phyloP scores from a whole-genome alignment of 2,888 invertebrate species.

The Hypena proboscidalis region DNA sequence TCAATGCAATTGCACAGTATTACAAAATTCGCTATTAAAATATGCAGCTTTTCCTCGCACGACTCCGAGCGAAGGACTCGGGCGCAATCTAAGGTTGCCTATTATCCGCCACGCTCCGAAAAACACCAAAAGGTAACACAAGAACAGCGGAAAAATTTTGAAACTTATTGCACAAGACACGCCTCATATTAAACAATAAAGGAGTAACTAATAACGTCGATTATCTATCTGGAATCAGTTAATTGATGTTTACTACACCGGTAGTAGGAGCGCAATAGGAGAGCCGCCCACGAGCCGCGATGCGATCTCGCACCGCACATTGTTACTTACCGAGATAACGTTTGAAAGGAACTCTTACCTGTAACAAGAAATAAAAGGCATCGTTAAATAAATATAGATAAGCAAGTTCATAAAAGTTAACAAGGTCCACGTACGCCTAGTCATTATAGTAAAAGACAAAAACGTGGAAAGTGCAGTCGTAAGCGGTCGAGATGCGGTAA shows the following conservation, averaged over 20 bases:
- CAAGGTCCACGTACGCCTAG: constrained; percentile 53
- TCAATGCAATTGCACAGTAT: constrained; percentile 58
- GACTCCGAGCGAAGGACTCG: constrained; percentile 77
- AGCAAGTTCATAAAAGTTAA: constrained; percentile 62
- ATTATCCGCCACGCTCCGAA: constrained; percentile 85
- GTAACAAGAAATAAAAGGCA: constrained; percentile 62
- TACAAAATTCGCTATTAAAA: constrained; percentile 74
- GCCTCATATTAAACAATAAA: constrained; percentile 81
- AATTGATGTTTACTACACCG: constrained; percentile 80
- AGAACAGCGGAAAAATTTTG: constrained; percentile 82
- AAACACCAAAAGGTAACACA: constrained; percentile 81
- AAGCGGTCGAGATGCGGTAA: constrained; percentile 67
- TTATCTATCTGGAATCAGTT: constrained; percentile 79
- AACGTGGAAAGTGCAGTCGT: constrained; percentile 54
- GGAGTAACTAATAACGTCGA: constrained; percentile 75
- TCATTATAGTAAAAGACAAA: constrained; percentile 40
- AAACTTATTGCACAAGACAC: constrained; percentile 78
- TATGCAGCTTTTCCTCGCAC: constrained; percentile 79
- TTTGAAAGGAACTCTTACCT: constrained; percentile 64
- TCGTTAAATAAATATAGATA: constrained; percentile 41
- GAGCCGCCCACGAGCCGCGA: constrained; percentile 48
- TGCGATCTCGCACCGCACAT: constrained; percentile 42
- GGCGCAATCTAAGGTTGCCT: constrained; percentile 82
- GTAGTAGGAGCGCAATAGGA: constrained; percentile 46
- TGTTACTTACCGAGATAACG: constrained; percentile 57